These are phyloP conservation scores for Ophiothrix spiculata DNA, from an alignment of 35 echinoderm and acorn worm genomes.

Conservation along the genomic window DNA sequence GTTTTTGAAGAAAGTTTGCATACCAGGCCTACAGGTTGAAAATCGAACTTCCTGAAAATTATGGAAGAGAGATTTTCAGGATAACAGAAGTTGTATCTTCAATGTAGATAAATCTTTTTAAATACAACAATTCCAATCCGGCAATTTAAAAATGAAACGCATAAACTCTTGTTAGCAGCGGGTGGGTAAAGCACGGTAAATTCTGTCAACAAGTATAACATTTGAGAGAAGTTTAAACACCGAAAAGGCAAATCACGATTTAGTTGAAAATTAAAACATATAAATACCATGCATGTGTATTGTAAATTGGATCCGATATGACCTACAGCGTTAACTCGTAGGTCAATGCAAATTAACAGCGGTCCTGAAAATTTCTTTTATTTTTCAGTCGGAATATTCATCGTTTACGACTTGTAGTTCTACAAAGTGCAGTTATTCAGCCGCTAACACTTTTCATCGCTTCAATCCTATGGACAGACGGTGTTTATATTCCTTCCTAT, in stretches of 20 bases:
- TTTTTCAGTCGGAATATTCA: conserved; percentile 50
- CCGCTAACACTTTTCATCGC: conserved; percentile 56
- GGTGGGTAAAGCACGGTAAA: too few species aligned
- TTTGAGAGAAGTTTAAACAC: too few species aligned
- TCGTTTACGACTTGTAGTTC: conserved; percentile 31
- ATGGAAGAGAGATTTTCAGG: background rate
- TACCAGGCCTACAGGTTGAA: background rate
- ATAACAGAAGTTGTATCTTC: background rate
- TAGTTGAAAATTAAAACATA: background rate
- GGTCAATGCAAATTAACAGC: too few species aligned
- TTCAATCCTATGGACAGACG: conserved; percentile 64
- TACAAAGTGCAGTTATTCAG: conserved; percentile 49
- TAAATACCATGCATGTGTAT: too few species aligned
- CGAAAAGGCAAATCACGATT: background rate
- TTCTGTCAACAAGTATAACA: too few species aligned
- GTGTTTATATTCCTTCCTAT: conserved; percentile 38
- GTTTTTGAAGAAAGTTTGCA: background rate
- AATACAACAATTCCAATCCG: background rate
- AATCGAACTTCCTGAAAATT: background rate
- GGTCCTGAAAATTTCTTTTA: too few species aligned
- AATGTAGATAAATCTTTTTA: background rate
- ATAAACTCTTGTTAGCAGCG: background rate
- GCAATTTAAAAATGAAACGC: background rate
- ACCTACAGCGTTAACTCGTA: background rate
- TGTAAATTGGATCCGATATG: background rate